phyloP scores from a whole-genome alignment of 1,140 invertebrate genomes.

The Apis florea region DNA sequence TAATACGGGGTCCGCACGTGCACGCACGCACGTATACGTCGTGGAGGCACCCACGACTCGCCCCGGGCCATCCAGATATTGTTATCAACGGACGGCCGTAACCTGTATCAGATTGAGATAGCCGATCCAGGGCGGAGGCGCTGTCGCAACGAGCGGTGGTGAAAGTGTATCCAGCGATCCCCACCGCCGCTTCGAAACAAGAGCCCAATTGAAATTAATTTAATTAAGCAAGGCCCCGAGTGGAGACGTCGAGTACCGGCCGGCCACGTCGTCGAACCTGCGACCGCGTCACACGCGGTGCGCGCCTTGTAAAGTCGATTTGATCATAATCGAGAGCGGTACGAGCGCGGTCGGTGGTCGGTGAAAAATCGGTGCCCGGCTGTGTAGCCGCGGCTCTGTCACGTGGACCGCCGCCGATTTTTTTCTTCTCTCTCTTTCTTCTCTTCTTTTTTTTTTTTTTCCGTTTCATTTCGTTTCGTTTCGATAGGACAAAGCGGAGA shows the following conservation, averaged over 20 bases:
- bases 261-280: constrained; percentile 45
- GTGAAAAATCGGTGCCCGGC: constrained; percentile 30
- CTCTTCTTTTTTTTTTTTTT: neutral
- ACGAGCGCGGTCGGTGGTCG: constrained; percentile 2
- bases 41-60: constrained; percentile 60
- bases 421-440: neutral
- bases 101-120: constrained; percentile 67
- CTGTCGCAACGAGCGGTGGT: constrained; percentile 73
- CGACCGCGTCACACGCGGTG: constrained; percentile 19
- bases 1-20: constrained; percentile 39
- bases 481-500: no score
- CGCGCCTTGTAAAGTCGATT: constrained; percentile 14
- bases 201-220: constrained; percentile 75
- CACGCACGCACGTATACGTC: constrained; percentile 55
- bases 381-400: constrained; percentile 1
- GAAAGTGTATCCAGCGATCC: constrained; percentile 71
- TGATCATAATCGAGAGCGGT: constrained; percentile 44
- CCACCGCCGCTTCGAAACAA: constrained; percentile 49
- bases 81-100: constrained; percentile 67
- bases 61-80: constrained; percentile 69
- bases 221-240: constrained; percentile 70
- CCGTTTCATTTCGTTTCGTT: no score
- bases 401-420: neutral
- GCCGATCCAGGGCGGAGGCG: constrained; percentile 53
- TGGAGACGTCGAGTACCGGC: constrained; percentile 13